phyloP scores from a whole-genome alignment of 2,113 vertebrate genomes.

The Centropus bengalensis region DNA sequence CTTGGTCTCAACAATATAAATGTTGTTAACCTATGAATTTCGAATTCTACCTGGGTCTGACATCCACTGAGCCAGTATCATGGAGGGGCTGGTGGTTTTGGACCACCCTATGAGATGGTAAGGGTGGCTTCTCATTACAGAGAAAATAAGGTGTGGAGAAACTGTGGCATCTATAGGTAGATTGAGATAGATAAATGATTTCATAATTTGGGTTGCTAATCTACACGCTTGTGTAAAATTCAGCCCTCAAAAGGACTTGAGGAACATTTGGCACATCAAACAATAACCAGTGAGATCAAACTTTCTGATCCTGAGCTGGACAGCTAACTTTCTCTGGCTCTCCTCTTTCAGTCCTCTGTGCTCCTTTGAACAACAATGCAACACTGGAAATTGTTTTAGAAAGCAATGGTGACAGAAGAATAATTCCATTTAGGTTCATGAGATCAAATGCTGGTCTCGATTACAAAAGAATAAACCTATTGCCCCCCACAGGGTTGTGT shows the following conservation, averaged over 20 bases:
- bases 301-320: not conserved
- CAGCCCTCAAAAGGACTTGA: not conserved
- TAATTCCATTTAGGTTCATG: slow-evolving; percentile 48
- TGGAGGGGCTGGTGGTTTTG: not conserved
- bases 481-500: slow-evolving; percentile 33
- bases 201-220: not conserved
- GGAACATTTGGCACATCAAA: not conserved
- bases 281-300: not conserved
- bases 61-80: not conserved
- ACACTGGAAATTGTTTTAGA: not conserved
- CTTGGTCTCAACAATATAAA: not conserved
- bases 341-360: not conserved
- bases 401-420: not conserved
- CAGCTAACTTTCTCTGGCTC: not conserved
- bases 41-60: not conserved
- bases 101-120: not conserved
- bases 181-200: not conserved
- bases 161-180: not conserved
- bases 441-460: slow-evolving; percentile 61
- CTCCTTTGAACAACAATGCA: not conserved
- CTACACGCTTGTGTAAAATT: not conserved
- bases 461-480: slow-evolving; percentile 59
- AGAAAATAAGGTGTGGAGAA: not conserved
- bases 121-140: not conserved
- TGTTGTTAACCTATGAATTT: not conserved